A percentile compares a stretch with the other conserved stretches of the same genome.
Evolutionary conservation across 2,888 invertebrate species (phyloP).

Genomic region (Cryptops parisi): DNA sequence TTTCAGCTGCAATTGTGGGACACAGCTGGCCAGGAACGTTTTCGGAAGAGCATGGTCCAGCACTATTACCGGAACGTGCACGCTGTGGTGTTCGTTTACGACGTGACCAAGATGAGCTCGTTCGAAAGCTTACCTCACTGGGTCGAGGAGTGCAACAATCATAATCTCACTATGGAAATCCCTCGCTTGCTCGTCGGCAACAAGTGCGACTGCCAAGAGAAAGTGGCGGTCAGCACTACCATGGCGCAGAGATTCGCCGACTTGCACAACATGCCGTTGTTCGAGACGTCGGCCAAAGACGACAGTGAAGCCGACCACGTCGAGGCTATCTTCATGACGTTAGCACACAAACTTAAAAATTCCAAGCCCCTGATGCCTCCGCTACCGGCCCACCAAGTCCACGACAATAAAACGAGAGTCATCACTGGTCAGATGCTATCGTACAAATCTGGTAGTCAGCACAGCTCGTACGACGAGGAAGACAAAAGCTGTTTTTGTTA

Average conservation of each 20-base stretch:
- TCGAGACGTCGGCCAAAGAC: conserved; percentile 65
- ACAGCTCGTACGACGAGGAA: background rate
- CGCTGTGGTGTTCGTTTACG: conserved; percentile 73
- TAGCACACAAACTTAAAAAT: conserved; percentile 59
- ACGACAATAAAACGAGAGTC: conserved; percentile 1
- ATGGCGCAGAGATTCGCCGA: conserved; percentile 59
- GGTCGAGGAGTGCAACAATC: conserved; percentile 58
- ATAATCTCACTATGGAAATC: conserved; percentile 44
- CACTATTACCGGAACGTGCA: conserved; percentile 71
- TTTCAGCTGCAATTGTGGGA: conserved; percentile 55
- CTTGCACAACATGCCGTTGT: conserved; percentile 57
- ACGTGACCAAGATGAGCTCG: conserved; percentile 50
- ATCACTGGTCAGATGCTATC: background rate
- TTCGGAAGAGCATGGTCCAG: conserved; percentile 62
- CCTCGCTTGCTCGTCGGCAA: conserved; percentile 65
- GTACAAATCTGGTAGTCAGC: background rate
- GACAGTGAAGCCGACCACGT: conserved; percentile 59
- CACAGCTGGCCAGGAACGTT: conserved; percentile 67
- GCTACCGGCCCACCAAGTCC: background rate
- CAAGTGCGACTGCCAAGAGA: conserved; percentile 54
- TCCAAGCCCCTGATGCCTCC: conserved; percentile 43
- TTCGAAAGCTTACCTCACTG: conserved; percentile 53
- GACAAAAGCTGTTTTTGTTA: conserved; percentile 1
- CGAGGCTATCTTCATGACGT: conserved; percentile 64
- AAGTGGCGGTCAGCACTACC: conserved; percentile 49